A percentile compares a stretch with the other conserved stretches of the same genome.
Evolutionary conservation across 2,113 vertebrate genomes (phyloP).

Genomic region (Panthera leo): DNA sequence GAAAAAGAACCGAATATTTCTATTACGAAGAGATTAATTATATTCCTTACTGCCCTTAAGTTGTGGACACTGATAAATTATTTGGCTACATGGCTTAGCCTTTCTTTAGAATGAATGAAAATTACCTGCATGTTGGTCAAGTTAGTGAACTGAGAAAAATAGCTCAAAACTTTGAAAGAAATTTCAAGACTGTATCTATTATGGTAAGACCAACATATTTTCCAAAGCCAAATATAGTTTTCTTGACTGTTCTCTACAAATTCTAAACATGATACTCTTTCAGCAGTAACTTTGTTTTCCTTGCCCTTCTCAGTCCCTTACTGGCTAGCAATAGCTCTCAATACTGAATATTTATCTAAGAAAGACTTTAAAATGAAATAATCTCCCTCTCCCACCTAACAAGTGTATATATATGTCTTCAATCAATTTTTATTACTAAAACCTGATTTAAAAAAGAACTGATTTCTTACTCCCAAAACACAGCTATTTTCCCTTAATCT

Average conservation of each 20-base stretch:
- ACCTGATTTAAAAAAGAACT: background rate
- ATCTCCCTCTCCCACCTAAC: background rate
- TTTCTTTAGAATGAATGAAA: slow-evolving; percentile 5
- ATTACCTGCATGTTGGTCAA: background rate
- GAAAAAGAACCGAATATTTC: background rate
- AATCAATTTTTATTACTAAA: slow-evolving; percentile 24
- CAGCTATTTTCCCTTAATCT: background rate
- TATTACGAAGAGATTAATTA: slow-evolving; percentile 12
- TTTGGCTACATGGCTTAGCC: background rate
- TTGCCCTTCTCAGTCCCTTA: background rate
- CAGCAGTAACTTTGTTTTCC: background rate
- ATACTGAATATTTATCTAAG: background rate
- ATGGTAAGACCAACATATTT: background rate
- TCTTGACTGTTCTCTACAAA: background rate
- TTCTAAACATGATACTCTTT: background rate
- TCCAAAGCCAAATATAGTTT: background rate
- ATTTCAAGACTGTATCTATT: slow-evolving; percentile 34
- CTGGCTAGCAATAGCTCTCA: background rate
- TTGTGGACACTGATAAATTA: background rate
- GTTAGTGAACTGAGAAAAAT: background rate
- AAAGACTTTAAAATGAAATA: slow-evolving; percentile 19
- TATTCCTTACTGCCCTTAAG: background rate
- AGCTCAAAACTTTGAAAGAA: background rate
- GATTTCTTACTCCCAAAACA: background rate
- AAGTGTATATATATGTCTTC: background rate